These are phyloP conservation scores for Nettapus auritus DNA, from an alignment of 2,113 vertebrate species.

Conservation along the genomic window DNA sequence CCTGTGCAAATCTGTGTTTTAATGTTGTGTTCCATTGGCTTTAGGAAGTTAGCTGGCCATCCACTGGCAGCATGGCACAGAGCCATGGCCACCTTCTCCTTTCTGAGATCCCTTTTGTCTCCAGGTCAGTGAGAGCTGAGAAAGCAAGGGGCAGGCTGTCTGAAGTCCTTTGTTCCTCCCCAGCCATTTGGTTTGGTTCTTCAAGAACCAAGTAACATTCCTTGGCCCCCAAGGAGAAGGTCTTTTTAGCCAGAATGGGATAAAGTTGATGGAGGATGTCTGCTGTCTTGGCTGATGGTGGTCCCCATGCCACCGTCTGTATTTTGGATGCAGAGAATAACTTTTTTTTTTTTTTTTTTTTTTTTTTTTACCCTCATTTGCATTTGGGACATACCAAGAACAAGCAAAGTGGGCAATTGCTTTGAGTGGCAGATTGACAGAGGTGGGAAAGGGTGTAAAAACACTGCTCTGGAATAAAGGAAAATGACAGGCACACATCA, in stretches of 20 bases:
- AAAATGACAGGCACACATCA: not conserved
- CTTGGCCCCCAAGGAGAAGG: accelerated
- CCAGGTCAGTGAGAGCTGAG: not conserved
- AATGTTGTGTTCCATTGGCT: not conserved
- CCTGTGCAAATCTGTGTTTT: not conserved
- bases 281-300: not conserved
- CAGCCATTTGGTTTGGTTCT: not conserved
- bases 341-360: no score
- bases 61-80: not conserved
- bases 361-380: not conserved
- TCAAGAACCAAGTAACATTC: not conserved
- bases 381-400: not conserved
- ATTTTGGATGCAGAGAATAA: not conserved
- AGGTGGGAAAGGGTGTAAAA: not conserved
- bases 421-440: not conserved
- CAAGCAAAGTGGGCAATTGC: not conserved
- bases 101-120: not conserved
- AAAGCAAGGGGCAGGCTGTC: not conserved
- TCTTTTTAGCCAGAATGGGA: not conserved
- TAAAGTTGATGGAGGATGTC: not conserved
- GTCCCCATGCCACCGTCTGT: not conserved
- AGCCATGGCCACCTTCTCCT: not conserved
- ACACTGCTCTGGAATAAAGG: not conserved
- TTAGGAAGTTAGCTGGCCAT: not conserved
- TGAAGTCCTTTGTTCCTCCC: not conserved